Base-by-base conservation (phyloP, 2,888 invertebrate genomes). In the Diaperis boleti region DNA sequence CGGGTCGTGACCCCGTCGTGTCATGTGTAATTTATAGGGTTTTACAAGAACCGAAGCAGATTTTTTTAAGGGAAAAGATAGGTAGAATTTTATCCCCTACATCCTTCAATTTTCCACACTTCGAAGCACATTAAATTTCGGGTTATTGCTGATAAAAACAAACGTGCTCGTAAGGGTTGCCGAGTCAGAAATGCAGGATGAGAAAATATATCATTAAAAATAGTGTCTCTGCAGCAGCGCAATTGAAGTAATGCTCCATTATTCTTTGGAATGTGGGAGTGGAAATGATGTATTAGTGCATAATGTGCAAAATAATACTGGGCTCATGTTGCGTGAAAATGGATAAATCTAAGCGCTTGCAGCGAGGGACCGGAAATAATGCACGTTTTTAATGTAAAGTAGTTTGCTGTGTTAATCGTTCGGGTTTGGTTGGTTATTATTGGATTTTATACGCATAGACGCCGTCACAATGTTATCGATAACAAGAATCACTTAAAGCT, bases 261-360 rank as follows among this genome's bases (percentile, higher is more conserved):
- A 35, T 35, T 18, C 18, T 15, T 13, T 13, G 17, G 33, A 49
- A 35, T 31, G 49, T 18, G 18, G 33, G 20, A 35, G 11, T 31
- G 33, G 15, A 17, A 49, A 49, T 49, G 49, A 49, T 49, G 17
- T 35, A 33, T 49, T 31, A 20, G 10, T 49, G 33, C 20, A 35
- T 33, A 35, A 49, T 49, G 49, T 49, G 49, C 44, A 44, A 44
- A 26, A 52, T 52, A 39, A 17, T 39, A 39, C 20, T 7, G 39
- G 39, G 8, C 22, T 52, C 54, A 42, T 64, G 64, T 64, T 49
- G 60, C 57, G 60, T 62, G 49, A 62, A 59, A 62, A 65, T 33
- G 59, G 49, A 64, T 59, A 47, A 45, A 64, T 55, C 45, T 22
- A 55, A 26, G 13, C 41, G 41, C 10, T 18, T 29, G 42, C 26